Evolutionary conservation across 2,888 invertebrate species (phyloP).

Genomic region (Hoplodrina blanda): DNA sequence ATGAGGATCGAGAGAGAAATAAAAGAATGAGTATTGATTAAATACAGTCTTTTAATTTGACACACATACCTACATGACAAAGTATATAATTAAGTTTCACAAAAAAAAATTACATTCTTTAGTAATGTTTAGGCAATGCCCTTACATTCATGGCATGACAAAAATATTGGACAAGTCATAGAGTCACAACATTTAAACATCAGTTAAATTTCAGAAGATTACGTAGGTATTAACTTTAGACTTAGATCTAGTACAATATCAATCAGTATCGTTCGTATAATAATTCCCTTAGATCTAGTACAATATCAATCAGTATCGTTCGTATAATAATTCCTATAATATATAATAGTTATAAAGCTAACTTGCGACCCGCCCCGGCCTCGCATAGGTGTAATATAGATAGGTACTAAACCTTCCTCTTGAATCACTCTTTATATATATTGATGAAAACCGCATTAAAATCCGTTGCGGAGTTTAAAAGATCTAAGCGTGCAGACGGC

Average conservation of each 20-base stretch:
- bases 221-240: not conserved
- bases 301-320: not conserved
- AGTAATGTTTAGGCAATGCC: not conserved
- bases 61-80: not conserved
- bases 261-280: not conserved
- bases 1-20: no score
- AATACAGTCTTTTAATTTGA: not conserved
- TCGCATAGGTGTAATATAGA: no score
- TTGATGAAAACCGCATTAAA: no score
- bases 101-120: no score
- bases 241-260: not conserved
- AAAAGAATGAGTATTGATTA: not conserved
- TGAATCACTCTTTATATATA: no score
- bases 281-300: not conserved
- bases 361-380: no score
- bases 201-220: not conserved
- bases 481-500: no score
- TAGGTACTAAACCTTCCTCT: no score
- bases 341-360: not conserved
- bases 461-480: no score
- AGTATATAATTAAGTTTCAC: not conserved
- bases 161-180: not conserved
- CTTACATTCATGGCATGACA: not conserved
- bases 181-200: no score
- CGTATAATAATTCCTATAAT: not conserved